Percentiles rank a stretch among this genome's conserved stretches.
Conservation (phyloP, 2,113 vertebrate genomes). For the Ovis canadensis region DNA sequence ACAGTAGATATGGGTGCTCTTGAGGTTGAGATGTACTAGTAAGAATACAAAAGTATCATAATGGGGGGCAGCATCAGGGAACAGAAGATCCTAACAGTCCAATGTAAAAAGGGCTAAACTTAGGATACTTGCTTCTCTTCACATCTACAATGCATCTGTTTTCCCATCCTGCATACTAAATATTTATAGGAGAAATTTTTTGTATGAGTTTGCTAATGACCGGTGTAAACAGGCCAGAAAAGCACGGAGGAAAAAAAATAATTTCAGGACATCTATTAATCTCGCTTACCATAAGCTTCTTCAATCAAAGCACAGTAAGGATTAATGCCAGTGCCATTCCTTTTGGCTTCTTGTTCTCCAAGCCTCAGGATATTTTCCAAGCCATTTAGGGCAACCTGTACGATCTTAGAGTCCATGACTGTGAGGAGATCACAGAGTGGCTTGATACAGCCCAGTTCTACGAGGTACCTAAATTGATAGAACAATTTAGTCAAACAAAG, state of each 20-base stretch:
- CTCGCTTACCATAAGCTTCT: slow-evolving; percentile 92
- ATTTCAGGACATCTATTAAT: background rate
- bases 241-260: background rate
- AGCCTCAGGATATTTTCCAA: slow-evolving; percentile 96
- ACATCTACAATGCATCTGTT: background rate
- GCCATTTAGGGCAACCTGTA: slow-evolving; percentile 96
- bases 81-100: background rate
- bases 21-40: background rate
- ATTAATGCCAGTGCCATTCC: slow-evolving; percentile 90
- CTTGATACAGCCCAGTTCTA: slow-evolving; percentile 96
- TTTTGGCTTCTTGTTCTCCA: slow-evolving; percentile 96
- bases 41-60: background rate
- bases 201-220: background rate
- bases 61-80: background rate
- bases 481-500: slow-evolving; percentile 8
- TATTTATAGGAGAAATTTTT: background rate
- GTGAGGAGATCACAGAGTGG: slow-evolving; percentile 97
- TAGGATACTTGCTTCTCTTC: background rate
- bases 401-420: slow-evolving; percentile 98
- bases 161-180: background rate
- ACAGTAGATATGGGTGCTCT: background rate
- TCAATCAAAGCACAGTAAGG: slow-evolving; percentile 97
- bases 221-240: background rate
- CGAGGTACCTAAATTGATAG: slow-evolving; percentile 88
- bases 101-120: background rate